Evolutionary conservation across 2,888 invertebrate genomes (phyloP).

Genomic region (Syrista parreyssii): DNA sequence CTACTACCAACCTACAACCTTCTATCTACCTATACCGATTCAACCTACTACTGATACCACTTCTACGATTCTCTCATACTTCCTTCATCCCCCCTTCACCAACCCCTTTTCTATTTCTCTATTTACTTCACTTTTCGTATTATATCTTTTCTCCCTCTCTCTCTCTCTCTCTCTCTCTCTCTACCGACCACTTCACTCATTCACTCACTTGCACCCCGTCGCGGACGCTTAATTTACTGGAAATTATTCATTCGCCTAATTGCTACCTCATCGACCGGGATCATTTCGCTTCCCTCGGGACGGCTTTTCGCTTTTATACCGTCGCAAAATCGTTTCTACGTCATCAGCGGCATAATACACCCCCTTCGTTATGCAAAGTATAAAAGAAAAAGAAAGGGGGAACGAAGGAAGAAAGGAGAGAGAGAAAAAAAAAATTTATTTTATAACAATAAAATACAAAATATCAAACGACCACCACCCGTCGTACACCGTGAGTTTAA

Average conservation of each 20-base stretch:
- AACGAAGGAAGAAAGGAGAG: too few relatives aligned
- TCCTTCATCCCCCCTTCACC: conserved; percentile 3
- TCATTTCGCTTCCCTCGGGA: background rate
- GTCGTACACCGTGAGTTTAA: too few relatives aligned
- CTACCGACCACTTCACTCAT: conserved; percentile 16
- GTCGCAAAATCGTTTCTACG: too few relatives aligned
- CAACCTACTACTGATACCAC: too few relatives aligned
- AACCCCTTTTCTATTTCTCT: conserved; percentile 9
- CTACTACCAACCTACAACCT: background rate
- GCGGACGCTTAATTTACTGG: conserved; percentile 44
- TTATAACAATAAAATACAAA: too few relatives aligned
- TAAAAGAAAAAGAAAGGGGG: too few relatives aligned
- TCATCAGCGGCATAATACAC: too few relatives aligned
- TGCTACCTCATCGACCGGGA: conserved; percentile 45
- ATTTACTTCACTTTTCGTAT: conserved; percentile 9
- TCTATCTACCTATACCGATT: background rate
- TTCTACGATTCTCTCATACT: too few relatives aligned
- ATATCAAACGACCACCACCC: too few relatives aligned
- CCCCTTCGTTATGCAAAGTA: too few relatives aligned
- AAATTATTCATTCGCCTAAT: conserved; percentile 54
- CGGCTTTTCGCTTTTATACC: background rate
- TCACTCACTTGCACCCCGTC: conserved; percentile 14
- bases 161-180: conserved; percentile 22
- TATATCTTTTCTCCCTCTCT: conserved; percentile 5
- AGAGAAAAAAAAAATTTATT: too few relatives aligned